phyloP scores from a whole-genome alignment of 2,888 invertebrate species.

The Tryphoninae sp. region DNA sequence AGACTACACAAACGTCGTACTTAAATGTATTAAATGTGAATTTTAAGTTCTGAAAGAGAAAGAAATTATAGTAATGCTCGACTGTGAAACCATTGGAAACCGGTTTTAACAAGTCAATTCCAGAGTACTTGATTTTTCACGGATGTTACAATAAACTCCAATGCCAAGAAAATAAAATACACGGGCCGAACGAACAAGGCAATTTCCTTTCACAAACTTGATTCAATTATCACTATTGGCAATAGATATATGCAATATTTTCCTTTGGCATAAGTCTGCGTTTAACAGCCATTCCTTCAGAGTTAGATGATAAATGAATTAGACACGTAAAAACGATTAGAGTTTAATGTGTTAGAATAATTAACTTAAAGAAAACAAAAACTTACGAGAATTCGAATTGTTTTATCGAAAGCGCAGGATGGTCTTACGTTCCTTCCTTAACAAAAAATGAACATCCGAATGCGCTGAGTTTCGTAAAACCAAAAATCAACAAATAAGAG shows the following conservation, averaged over 20 bases:
- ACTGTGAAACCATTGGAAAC: slow-evolving; percentile 35
- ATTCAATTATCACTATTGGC: slow-evolving; percentile 1
- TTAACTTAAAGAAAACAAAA: slow-evolving; percentile 26
- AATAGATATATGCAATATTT: slow-evolving; percentile 56
- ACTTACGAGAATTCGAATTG: slow-evolving; percentile 17
- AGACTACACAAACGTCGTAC: slow-evolving; percentile 59
- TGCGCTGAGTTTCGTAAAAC: slow-evolving; percentile 50
- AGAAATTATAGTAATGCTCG: slow-evolving; percentile 15
- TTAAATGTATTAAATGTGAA: slow-evolving; percentile 48
- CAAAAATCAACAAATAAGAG: slow-evolving; percentile 43
- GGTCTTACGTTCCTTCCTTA: slow-evolving; percentile 46
- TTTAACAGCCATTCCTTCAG: slow-evolving; percentile 68
- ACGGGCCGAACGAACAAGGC: slow-evolving; percentile 35
- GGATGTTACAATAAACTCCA: slow-evolving; percentile 5
- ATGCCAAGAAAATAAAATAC: not conserved
- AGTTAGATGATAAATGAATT: slow-evolving; percentile 61
- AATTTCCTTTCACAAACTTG: slow-evolving; percentile 8
- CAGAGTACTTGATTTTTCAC: slow-evolving; percentile 34
- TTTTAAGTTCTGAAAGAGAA: slow-evolving; percentile 6
- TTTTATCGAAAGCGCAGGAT: slow-evolving; percentile 38
- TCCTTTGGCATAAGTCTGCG: slow-evolving; percentile 66
- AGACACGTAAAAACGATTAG: slow-evolving; percentile 49
- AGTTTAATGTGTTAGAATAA: slow-evolving; percentile 55
- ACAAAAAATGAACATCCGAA: slow-evolving; percentile 30
- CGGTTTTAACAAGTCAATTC: slow-evolving; percentile 43